Percentiles rank a stretch among this genome's conserved stretches.
phyloP scores from a whole-genome alignment of 1,140 invertebrate species.

The Caenorhabditis briggsae region DNA sequence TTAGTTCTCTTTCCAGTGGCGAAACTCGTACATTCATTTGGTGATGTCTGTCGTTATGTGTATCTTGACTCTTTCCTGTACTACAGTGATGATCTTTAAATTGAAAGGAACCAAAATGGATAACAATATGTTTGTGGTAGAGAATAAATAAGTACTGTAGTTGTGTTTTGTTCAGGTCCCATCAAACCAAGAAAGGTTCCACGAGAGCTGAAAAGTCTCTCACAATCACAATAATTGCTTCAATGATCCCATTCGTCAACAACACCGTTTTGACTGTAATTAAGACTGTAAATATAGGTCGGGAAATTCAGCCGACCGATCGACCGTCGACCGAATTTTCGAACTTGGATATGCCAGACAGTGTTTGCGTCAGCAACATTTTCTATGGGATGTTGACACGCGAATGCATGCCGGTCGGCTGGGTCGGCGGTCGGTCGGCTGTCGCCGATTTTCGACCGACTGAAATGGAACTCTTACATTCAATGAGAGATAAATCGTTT shows the following conservation, averaged over 20 bases:
- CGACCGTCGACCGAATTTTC: too few relatives aligned
- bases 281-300: too few relatives aligned
- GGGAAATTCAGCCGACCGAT: too few relatives aligned
- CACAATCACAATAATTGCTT: background rate
- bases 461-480: too few relatives aligned
- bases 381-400: too few relatives aligned
- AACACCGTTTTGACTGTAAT: background rate
- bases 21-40: slow-evolving; percentile 20
- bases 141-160: background rate
- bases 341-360: too few relatives aligned
- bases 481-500: too few relatives aligned
- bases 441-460: background rate
- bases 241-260: slow-evolving; percentile 5
- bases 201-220: background rate
- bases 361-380: too few relatives aligned
- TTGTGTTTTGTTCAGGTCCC: background rate
- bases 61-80: background rate
- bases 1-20: background rate
- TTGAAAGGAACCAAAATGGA: background rate
- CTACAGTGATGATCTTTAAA: background rate
- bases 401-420: too few relatives aligned
- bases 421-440: background rate
- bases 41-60: slow-evolving; percentile 5
- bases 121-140: background rate
- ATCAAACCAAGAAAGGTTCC: background rate